Percentiles rank a stretch among this genome's conserved stretches.
These are phyloP conservation scores for Anas platyrhynchos DNA, from an alignment of 2,113 vertebrate genomes.

Conservation along the genomic window DNA sequence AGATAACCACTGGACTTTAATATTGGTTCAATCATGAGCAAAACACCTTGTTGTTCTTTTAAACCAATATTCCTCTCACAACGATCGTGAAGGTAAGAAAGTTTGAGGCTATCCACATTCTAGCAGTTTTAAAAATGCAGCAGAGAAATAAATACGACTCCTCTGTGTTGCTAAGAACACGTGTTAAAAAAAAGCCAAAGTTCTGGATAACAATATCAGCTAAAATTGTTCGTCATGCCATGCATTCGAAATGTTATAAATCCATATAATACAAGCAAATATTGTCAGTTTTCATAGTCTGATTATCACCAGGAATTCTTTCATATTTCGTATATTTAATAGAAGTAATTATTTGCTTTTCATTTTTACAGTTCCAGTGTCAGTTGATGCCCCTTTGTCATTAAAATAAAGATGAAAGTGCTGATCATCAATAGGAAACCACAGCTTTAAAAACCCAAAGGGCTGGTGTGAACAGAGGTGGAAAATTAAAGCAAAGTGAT, in stretches of 20 bases:
- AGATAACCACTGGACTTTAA: slow-evolving; percentile 95
- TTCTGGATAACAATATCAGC: slow-evolving; percentile 29
- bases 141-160: background rate
- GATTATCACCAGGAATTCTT: slow-evolving; percentile 73
- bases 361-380: slow-evolving; percentile 86
- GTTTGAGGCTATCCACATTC: slow-evolving; percentile 66
- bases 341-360: slow-evolving; percentile 88
- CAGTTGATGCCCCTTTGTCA: slow-evolving; percentile 87
- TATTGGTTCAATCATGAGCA: slow-evolving; percentile 85
- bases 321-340: slow-evolving; percentile 85
- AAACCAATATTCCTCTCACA: slow-evolving; percentile 53
- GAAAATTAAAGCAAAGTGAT: slow-evolving; percentile 98
- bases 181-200: background rate
- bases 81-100: slow-evolving; percentile 62
- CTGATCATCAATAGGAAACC: slow-evolving; percentile 95
- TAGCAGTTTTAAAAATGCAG: slow-evolving; percentile 33
- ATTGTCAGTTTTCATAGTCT: slow-evolving; percentile 72
- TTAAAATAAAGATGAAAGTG: slow-evolving; percentile 95
- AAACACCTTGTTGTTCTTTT: slow-evolving; percentile 80
- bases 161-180: background rate
- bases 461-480: slow-evolving; percentile 96
- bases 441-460: slow-evolving; percentile 94
- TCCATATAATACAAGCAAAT: slow-evolving; percentile 70
- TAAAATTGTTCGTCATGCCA: slow-evolving; percentile 30
- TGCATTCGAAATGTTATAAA: slow-evolving; percentile 47